These are phyloP conservation scores for Phengaris arion DNA, from an alignment of 2,888 invertebrate genomes.

Conservation along the genomic window DNA sequence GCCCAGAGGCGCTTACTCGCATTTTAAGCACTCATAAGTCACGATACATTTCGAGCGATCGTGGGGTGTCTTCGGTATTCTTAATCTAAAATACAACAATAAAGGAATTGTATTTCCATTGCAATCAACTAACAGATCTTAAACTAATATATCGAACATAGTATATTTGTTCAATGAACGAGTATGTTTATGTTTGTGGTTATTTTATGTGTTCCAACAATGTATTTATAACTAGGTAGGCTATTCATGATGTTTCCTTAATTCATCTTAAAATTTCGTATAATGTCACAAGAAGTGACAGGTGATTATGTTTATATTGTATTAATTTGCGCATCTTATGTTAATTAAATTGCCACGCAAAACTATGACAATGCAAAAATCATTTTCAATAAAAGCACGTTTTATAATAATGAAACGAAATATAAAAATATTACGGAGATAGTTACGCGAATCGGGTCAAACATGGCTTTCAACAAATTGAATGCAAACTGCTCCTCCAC, in stretches of 20 bases:
- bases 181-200: too few species aligned
- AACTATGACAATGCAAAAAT: constrained; percentile 6
- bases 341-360: neutral
- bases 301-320: neutral
- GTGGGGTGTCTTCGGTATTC: too few species aligned
- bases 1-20: too few species aligned
- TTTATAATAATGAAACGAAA: constrained; percentile 28
- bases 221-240: too few species aligned
- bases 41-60: too few species aligned
- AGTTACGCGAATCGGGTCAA: constrained; percentile 51
- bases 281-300: neutral
- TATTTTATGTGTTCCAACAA: too few species aligned
- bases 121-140: neutral
- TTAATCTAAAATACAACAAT: too few species aligned
- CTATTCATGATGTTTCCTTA: too few species aligned
- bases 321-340: neutral
- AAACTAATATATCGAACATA: too few species aligned
- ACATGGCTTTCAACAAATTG: constrained; percentile 55
- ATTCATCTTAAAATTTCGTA: too few species aligned
- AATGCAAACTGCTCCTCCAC: constrained; percentile 48
- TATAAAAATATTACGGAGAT: constrained; percentile 32
- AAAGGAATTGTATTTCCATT: neutral
- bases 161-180: too few species aligned
- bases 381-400: constrained; percentile 4
- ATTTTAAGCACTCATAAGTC: too few species aligned